Conservation (phyloP, 64 coral and sea anemone genomes). For the Montipora capricornis region DNA sequence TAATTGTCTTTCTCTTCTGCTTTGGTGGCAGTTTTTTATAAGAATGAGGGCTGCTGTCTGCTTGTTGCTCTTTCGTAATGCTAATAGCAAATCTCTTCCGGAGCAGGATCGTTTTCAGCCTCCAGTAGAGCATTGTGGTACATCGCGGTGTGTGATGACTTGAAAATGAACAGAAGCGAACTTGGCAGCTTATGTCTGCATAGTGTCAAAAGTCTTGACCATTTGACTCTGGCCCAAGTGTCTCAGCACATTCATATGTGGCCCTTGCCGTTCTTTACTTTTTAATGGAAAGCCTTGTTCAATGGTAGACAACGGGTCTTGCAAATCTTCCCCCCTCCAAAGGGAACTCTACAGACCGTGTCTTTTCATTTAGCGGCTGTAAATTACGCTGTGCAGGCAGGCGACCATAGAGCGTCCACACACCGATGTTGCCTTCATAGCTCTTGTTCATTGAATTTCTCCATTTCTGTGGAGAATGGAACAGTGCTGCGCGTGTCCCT, state of each 20-base stretch:
- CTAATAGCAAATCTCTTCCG: neutral
- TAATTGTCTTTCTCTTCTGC: neutral
- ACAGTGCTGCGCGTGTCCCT: too few relatives aligned
- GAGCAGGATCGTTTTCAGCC: neutral
- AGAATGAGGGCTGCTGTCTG: neutral
- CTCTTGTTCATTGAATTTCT: too few relatives aligned
- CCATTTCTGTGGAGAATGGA: too few relatives aligned
- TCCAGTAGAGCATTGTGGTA: neutral
- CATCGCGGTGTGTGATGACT: neutral
- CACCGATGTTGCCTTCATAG: too few relatives aligned
- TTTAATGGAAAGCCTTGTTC: neutral
- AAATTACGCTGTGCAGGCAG: too few relatives aligned
- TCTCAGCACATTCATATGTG: neutral
- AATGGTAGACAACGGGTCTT: too few relatives aligned
- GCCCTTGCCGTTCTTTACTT: neutral
- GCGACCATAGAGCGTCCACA: too few relatives aligned
- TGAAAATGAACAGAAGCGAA: slow-evolving; percentile 21
- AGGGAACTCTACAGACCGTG: too few relatives aligned
- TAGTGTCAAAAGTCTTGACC: slow-evolving; percentile 18
- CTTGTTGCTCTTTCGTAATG: neutral
- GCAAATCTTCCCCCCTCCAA: too few relatives aligned
- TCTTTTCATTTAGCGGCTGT: too few relatives aligned
- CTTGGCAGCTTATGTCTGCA: slow-evolving; percentile 5
- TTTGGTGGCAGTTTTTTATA: neutral
- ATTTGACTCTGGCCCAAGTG: neutral